phyloP scores from a whole-genome alignment of 1,140 invertebrate genomes.

The Drosophila repleta region DNA sequence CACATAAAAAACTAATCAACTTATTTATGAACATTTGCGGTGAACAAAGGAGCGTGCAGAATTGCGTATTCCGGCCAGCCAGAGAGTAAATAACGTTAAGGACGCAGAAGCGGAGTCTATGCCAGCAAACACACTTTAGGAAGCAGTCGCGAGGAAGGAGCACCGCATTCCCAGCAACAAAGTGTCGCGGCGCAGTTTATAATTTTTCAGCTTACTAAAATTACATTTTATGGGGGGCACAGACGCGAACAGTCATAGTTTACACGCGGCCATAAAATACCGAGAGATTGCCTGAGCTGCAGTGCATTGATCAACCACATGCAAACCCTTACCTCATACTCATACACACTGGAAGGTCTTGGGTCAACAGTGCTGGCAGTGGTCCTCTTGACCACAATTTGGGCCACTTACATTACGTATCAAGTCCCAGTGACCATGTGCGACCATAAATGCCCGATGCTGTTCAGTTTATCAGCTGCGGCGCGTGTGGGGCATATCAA shows the following conservation, averaged over 20 bases:
- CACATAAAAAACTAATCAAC: constrained; percentile 82
- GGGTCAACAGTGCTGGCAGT: constrained; percentile 29
- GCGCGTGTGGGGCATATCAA: constrained; percentile 43
- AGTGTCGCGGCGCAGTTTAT: constrained; percentile 60
- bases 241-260: constrained; percentile 60
- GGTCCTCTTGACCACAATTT: constrained; percentile 80
- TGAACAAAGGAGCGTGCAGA: constrained; percentile 75
- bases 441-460: constrained; percentile 55
- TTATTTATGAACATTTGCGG: constrained; percentile 81
- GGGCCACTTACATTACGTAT: constrained; percentile 75
- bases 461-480: constrained; percentile 42
- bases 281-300: constrained; percentile 40
- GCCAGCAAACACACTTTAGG: background rate
- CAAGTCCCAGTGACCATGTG: constrained; percentile 52
- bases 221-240: constrained; percentile 55
- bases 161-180: constrained; percentile 15
- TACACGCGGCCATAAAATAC: constrained; percentile 54
- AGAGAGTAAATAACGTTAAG: constrained; percentile 45
- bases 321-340: background rate
- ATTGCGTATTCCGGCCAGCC: constrained; percentile 63
- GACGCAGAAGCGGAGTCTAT: constrained; percentile 2
- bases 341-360: constrained; percentile 1
- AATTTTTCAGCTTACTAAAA: constrained; percentile 66
- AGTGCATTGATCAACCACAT: constrained; percentile 9
- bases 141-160: background rate